A percentile compares a stretch with the other conserved stretches of the same genome.
Conservation (phyloP, 2,888 invertebrate species). For the Oligia latruncula region DNA sequence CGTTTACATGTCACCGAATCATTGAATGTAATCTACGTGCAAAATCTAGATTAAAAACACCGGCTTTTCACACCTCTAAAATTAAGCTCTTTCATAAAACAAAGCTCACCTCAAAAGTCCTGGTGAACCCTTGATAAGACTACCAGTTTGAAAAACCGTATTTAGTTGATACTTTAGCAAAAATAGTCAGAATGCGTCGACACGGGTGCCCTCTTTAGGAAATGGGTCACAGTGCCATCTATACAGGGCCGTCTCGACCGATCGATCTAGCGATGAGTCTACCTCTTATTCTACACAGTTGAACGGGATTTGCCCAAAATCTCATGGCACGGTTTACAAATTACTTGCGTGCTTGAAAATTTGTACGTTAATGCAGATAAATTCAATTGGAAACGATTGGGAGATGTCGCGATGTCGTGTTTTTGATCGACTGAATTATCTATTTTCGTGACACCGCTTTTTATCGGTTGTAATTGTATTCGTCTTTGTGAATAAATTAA, state of each 20-base stretch:
- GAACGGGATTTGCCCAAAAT: constrained; percentile 61
- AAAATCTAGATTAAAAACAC: constrained; percentile 35
- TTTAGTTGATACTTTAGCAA: constrained; percentile 56
- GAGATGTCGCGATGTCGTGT: constrained; percentile 46
- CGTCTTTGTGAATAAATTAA: constrained; percentile 23
- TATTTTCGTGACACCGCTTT: constrained; percentile 37
- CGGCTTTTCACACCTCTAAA: constrained; percentile 9
- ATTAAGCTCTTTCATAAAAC: constrained; percentile 22
- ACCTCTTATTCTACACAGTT: constrained; percentile 51
- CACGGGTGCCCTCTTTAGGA: constrained; percentile 78
- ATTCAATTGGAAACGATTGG: constrained; percentile 59
- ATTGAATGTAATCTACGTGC: constrained; percentile 17
- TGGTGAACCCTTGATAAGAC: constrained; percentile 8
- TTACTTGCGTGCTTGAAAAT: constrained; percentile 65
- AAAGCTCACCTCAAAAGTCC: constrained; percentile 2
- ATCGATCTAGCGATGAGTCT: constrained; percentile 74
- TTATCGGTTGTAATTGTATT: constrained; percentile 27
- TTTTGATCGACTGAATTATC: constrained; percentile 52
- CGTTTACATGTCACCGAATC: neutral
- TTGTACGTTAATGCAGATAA: constrained; percentile 59
- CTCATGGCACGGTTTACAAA: constrained; percentile 65
- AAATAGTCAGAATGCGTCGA: constrained; percentile 63
- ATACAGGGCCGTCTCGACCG: constrained; percentile 71
- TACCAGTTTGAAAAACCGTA: constrained; percentile 29
- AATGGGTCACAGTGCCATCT: constrained; percentile 84